Base-by-base conservation (phyloP, 2,888 invertebrate species). In the Cyclophora albipunctata region DNA sequence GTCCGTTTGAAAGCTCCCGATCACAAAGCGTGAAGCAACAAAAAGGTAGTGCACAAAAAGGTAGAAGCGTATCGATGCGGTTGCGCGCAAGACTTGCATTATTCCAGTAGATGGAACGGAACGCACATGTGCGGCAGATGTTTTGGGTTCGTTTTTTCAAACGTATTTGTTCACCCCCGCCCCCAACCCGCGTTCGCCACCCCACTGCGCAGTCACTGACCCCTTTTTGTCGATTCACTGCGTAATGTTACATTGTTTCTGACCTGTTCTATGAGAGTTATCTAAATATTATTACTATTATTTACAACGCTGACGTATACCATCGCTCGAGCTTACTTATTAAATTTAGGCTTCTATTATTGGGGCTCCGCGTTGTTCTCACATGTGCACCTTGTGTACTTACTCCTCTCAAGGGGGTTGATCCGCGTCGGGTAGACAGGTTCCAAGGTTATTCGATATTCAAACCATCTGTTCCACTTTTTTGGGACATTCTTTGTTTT, bases 61-160 rank as follows among this genome's bases (percentile, higher is more conserved):
- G 66, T 66, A 68, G 67, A 60, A 63, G 62, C 69, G 68, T 75
- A 75, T 75, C 74, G 75, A 69, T 78, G 80, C 67, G 78, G 80
- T 81, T 80, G 73, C 75, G 72, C 71, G 80, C 78, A 75, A 82
- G 71, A 78, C 82, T 83, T 80, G 81, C 83, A 81, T 86, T 86
- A 82, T 84, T 79, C 66, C 72, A 72, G 68, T 70, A 73, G 78
- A 76, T 77, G 73, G 69, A 82, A 78, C 71, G 71, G 64, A 78
- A 78, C 78, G 78, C 87, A 87, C 80, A 86, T 88, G 87, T 78
- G 78, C 71, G 72, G 80, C 87, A 88, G 88, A 87, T 88, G 88
- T 82, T 84, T 71, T 74, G 83, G 84, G 85, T 75, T 81, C 72
- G 43, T 75, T 82, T 82, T 85, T 86, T 82, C 75, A 78, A 81